Base-by-base conservation (phyloP, 2,888 invertebrate genomes). In the Lamproptera curius region DNA sequence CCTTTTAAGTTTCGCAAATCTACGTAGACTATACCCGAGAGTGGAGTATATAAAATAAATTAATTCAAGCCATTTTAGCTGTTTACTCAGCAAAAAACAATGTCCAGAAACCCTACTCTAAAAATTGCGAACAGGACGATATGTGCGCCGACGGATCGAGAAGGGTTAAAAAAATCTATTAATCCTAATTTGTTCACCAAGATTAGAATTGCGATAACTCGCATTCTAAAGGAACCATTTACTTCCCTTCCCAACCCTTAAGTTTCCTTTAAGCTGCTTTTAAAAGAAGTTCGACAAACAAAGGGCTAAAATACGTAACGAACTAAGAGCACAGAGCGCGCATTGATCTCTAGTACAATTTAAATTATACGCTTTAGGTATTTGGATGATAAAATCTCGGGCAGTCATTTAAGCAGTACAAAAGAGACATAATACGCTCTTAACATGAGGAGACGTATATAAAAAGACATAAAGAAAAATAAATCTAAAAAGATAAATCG, bases 101-200 rank as follows among this genome's bases (percentile, higher is more conserved):
- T n/a, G n/a, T n/a, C n/a, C n/a, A n/a, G n/a, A n/a, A n/a, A n/a
- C n/a, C n/a, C n/a, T n/a, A n/a, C n/a, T n/a, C n/a, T n/a, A n/a
- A n/a, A n/a, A n/a, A n/a, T n/a, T n/a, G n/a, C n/a, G n/a, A n/a
- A n/a, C n/a, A n/a, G n/a, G n/a, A n/a, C n/a, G n/a, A n/a, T n/a
- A n/a, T n/a, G n/a, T n/a, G n/a, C n/a, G n/a, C 20, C 3, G 20
- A n/a, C 2, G n/a, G 31, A 31, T 31, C 31, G 1, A 20, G 6
- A 76, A 77, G 65, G 65, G 61, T 73, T 76, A 81, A 85, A 83
- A 82, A 84, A 77, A 82, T 87, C 83, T 82, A 87, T 86, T 86
- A 86, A 86, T 87, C 87, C 87, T 77, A 87, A 86, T 86, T 87
- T 80, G 82, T 73, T 73, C 73, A 76, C 76, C 66, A 74, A 87